A percentile compares a stretch with the other conserved stretches of the same genome.
Conservation (phyloP, 2,113 vertebrate genomes). For the Bubalus kerabau region DNA sequence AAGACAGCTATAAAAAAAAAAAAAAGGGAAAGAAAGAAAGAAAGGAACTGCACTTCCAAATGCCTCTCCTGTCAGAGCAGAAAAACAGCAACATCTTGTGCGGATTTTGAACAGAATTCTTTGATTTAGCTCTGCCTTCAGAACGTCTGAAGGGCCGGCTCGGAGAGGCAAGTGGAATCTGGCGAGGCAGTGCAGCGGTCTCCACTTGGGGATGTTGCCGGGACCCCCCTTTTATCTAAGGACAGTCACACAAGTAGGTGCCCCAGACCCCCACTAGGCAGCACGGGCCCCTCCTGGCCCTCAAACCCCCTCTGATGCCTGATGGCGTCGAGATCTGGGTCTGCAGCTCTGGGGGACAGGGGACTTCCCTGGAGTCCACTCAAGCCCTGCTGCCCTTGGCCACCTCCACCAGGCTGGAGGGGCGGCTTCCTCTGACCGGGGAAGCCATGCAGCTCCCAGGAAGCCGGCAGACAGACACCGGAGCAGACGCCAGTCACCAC, state of each 20-base stretch:
- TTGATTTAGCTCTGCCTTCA: slow-evolving; percentile 84
- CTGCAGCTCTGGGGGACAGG: slow-evolving; percentile 4
- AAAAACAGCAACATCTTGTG: slow-evolving; percentile 86
- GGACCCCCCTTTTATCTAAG: slow-evolving; percentile 56
- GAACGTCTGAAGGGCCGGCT: slow-evolving; percentile 79
- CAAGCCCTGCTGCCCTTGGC: slow-evolving; percentile 38
- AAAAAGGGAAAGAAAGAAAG: neutral
- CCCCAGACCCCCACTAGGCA: neutral
- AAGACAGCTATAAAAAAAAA: slow-evolving; percentile 90
- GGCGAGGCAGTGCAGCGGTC: slow-evolving; percentile 63
- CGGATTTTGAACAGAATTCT: slow-evolving; percentile 84
- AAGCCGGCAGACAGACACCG: neutral
- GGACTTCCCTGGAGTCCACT: slow-evolving; percentile 28
- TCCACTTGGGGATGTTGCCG: neutral
- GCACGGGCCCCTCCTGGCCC: slow-evolving; percentile 18
- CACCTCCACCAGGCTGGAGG: neutral
- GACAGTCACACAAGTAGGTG: slow-evolving; percentile 28
- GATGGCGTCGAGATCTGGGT: slow-evolving; percentile 50
- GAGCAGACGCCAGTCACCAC: accelerated
- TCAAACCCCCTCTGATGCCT: neutral
- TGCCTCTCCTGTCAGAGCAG: slow-evolving; percentile 85
- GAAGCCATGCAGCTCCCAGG: neutral
- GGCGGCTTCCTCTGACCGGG: neutral
- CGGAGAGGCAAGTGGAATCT: slow-evolving; percentile 59
- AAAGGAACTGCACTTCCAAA: slow-evolving; percentile 83